Percentiles rank a stretch among this genome's conserved stretches.
phyloP scores from a whole-genome alignment of 2,888 invertebrate species.

The Corbicula japonica region DNA sequence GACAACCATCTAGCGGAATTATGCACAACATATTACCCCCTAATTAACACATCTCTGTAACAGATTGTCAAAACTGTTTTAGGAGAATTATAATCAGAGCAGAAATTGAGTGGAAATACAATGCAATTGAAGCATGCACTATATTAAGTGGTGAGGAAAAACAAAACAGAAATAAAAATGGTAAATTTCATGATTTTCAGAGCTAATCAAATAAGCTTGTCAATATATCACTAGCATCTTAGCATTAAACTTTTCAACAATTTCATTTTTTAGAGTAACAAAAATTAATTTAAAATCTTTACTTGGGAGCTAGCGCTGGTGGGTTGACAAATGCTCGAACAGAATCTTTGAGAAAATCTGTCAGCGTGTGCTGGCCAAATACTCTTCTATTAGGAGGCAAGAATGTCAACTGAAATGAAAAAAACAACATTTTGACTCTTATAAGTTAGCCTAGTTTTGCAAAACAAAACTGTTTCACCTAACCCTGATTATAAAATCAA shows the following conservation, averaged over 20 bases:
- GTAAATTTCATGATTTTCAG: no score
- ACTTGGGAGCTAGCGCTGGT: slow-evolving; percentile 93
- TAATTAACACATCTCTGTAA: no score
- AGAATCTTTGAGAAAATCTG: slow-evolving; percentile 94
- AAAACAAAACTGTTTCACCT: no score
- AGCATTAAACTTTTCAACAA: background rate
- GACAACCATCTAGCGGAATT: no score
- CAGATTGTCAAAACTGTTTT: no score
- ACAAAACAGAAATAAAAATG: background rate
- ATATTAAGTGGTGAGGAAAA: background rate
- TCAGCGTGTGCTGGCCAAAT: slow-evolving; percentile 90
- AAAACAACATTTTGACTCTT: background rate
- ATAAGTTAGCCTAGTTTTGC: no score
- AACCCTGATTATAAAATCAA: no score
- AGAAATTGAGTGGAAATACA: no score
- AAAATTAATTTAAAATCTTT: slow-evolving; percentile 42
- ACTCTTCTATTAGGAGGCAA: slow-evolving; percentile 86
- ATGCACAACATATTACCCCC: no score
- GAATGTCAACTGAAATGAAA: slow-evolving; percentile 82
- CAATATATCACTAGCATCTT: background rate
- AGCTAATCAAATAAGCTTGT: background rate
- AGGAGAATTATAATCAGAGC: no score
- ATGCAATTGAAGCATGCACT: no score
- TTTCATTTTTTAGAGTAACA: background rate
- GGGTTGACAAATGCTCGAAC: slow-evolving; percentile 95